Conservation (phyloP, 2,797 vertebrate genomes). For the Pangasius macronema region DNA sequence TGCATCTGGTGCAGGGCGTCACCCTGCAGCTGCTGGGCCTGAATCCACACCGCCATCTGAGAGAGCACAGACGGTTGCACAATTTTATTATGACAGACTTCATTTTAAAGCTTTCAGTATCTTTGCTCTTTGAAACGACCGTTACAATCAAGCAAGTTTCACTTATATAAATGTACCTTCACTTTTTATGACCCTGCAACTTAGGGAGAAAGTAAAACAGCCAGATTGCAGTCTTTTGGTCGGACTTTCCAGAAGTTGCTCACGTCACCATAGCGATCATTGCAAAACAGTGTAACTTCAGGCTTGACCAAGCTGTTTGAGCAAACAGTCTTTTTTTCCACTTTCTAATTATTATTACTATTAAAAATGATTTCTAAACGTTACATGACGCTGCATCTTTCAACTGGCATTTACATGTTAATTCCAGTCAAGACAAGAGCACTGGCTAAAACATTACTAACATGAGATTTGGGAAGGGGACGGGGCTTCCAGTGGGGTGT, state of each 20-base stretch:
- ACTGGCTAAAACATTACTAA: neutral
- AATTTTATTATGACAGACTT: neutral
- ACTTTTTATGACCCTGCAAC: neutral
- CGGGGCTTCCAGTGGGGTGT: neutral
- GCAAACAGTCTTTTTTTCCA: neutral
- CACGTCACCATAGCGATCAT: neutral
- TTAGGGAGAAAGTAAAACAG: neutral
- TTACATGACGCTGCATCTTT: neutral
- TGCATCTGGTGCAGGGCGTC: constrained; percentile 98
- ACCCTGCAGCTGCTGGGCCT: constrained; percentile 96
- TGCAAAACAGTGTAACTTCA: neutral
- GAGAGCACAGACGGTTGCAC: neutral
- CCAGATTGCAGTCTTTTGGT: neutral
- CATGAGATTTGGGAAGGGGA: neutral
- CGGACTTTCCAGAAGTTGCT: neutral
- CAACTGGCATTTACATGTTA: neutral
- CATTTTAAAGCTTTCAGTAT: neutral
- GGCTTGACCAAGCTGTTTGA: neutral
- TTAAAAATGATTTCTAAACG: neutral
- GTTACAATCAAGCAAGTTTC: too few relatives aligned
- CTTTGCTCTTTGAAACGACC: neutral
- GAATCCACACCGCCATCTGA: constrained; percentile 93
- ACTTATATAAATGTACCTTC: neutral
- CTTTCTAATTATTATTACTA: neutral
- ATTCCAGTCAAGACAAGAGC: neutral